phyloP scores from a whole-genome alignment of 2,797 vertebrate species.

The Falco peregrinus region DNA sequence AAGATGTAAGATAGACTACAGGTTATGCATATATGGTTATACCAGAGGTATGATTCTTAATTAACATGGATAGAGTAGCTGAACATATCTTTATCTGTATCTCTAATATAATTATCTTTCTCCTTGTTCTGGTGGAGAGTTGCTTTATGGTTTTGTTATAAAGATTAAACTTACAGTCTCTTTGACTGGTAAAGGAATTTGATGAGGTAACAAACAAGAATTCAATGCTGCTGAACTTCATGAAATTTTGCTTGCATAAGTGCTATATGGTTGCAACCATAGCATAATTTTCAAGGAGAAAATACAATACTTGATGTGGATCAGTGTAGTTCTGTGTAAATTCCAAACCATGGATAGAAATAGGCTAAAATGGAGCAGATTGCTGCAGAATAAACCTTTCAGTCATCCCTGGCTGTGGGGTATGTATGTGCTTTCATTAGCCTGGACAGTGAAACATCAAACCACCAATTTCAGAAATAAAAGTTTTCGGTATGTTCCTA shows the following conservation, averaged over 20 bases:
- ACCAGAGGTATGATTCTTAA: not conserved
- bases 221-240: no score
- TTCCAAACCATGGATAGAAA: not conserved
- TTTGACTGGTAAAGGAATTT: not conserved
- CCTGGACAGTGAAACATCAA: not conserved
- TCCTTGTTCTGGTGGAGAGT: not conserved
- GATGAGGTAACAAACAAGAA: no score
- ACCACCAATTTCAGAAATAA: not conserved
- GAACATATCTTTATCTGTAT: not conserved
- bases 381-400: not conserved
- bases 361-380: not conserved
- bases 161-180: not conserved
- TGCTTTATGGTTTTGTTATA: not conserved
- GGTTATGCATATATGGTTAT: not conserved
- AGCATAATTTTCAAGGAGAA: not conserved
- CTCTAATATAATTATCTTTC: not conserved
- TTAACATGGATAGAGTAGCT: not conserved
- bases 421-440: not conserved
- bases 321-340: not conserved
- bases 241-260: no score
- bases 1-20: not conserved
- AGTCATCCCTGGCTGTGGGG: not conserved
- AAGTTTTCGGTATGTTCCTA: not conserved
- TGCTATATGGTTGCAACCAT: no score
- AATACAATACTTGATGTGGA: not conserved